Base-by-base conservation (phyloP, 2,113 vertebrate genomes). In the Potamarius usumacintae region DNA sequence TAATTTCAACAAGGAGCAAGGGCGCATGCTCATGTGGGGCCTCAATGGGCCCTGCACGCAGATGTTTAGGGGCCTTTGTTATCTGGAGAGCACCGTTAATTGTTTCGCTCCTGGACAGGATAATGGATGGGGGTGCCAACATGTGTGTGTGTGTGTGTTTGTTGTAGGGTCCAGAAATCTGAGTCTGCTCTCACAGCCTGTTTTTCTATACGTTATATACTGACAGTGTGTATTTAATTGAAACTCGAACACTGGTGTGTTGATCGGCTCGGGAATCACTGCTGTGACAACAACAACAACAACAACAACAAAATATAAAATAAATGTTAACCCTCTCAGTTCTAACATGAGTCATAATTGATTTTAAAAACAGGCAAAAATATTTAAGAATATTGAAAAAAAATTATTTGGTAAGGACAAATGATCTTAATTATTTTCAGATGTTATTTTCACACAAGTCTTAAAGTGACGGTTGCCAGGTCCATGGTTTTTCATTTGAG, bases 41-140 rank as follows among this genome's bases (percentile, higher is more conserved):
- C 85, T 88, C 92, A 50, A 89, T 91, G 89, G 92, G 92, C 91
- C 89, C 91, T 82, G 78, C 71, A 83, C 93, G 93, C 95, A 95
- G 95, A 94, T 94, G 94, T 95, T 95, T 93, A 91, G 90, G 86
- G 91, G 88, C 89, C 92, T 93, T 94, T 95, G 93, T 95, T 93
- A 92, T 92, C 93, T 89, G 72, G 90, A 92, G 89, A 91, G 91
- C 88, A 88, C 87, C 84, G 85, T 91, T 94, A 93, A 95, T 94
- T 94, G 92, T 92, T 95, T 95, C 92, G 88, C 90, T 93, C 87
- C 87, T 89, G 90, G 93, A 90, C 87, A 89, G 89, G 92, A 91
- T 91, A 91, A 91, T 82, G 90, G 89, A 89, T 87, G 84, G 76
- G 91, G 89, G 79, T 93, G 93, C 94, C 94, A 95, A 92, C 20